phyloP scores from a whole-genome alignment of 2,797 vertebrate species.

The Halcyon badia region DNA sequence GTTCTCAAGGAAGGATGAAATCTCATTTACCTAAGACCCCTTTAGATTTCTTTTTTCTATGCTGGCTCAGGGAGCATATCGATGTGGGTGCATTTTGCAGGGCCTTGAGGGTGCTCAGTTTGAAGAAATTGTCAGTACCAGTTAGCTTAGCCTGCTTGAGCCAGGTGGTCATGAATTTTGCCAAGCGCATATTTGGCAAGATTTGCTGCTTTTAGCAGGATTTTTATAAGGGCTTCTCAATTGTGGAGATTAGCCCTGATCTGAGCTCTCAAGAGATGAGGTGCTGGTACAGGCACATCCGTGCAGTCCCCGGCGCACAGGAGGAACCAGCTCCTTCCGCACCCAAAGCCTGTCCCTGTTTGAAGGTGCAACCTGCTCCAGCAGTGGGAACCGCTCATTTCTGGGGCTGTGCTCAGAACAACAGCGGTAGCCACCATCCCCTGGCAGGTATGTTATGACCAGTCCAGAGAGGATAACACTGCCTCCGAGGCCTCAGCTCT shows the following conservation, averaged over 20 bases:
- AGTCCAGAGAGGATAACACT: background rate
- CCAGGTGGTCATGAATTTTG: background rate
- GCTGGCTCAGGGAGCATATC: background rate
- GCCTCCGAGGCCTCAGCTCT: background rate
- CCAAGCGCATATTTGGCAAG: background rate
- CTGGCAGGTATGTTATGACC: background rate
- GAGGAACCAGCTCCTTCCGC: background rate
- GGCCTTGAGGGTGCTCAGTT: background rate
- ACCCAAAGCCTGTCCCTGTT: background rate
- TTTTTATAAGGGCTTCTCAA: background rate
- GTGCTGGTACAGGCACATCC: background rate
- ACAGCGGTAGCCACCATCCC: background rate
- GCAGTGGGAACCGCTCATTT: background rate
- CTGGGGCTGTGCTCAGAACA: background rate
- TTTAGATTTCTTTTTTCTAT: background rate
- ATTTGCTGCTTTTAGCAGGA: background rate
- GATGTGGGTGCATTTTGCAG: background rate
- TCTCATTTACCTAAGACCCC: background rate
- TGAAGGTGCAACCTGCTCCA: background rate
- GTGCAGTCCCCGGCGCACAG: background rate
- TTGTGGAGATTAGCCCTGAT: background rate
- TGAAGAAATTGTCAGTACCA: background rate
- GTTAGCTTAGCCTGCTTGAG: background rate
- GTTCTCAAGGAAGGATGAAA: background rate
- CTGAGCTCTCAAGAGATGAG: background rate